Percentiles rank a stretch among this genome's conserved stretches.
Evolutionary conservation across 2,888 invertebrate species (phyloP).

Genomic region (Mesoligia furuncula): DNA sequence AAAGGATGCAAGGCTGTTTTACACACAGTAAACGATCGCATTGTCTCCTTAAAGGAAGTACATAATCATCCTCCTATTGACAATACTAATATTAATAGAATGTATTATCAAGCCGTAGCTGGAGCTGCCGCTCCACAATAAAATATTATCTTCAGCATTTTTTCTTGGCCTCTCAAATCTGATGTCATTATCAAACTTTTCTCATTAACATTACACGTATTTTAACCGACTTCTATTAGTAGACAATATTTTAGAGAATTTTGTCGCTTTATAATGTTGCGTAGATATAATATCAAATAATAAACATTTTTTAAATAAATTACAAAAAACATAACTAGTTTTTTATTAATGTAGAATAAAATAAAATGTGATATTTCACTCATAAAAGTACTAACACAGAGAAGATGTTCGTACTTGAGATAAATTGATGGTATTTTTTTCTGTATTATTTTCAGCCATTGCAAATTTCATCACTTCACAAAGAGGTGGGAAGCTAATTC

Average conservation of each 20-base stretch:
- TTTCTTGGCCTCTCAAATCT: not conserved
- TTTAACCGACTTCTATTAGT: not conserved
- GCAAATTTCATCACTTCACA: constrained; percentile 7
- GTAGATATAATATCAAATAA: not conserved
- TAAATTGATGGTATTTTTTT: not conserved
- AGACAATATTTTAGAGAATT: not conserved
- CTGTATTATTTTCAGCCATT: constrained; percentile 5
- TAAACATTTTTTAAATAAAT: not conserved
- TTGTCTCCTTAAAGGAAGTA: constrained; percentile 8
- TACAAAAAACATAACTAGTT: too few species aligned
- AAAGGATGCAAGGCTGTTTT: constrained; percentile 30
- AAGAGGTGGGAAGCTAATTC: constrained; percentile 5
- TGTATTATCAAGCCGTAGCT: not conserved
- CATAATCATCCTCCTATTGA: constrained; percentile 32
- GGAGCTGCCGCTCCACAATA: not conserved
- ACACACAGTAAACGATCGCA: constrained; percentile 19
- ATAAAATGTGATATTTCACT: not conserved
- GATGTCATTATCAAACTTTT: not conserved
- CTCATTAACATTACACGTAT: not conserved
- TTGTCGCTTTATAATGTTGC: not conserved
- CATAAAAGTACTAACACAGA: not conserved
- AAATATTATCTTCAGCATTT: not conserved
- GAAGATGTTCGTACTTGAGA: not conserved
- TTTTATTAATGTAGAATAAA: not conserved
- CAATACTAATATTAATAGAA: not conserved